phyloP scores from a whole-genome alignment of 2,797 vertebrate species.

The Antennarius maculatus region DNA sequence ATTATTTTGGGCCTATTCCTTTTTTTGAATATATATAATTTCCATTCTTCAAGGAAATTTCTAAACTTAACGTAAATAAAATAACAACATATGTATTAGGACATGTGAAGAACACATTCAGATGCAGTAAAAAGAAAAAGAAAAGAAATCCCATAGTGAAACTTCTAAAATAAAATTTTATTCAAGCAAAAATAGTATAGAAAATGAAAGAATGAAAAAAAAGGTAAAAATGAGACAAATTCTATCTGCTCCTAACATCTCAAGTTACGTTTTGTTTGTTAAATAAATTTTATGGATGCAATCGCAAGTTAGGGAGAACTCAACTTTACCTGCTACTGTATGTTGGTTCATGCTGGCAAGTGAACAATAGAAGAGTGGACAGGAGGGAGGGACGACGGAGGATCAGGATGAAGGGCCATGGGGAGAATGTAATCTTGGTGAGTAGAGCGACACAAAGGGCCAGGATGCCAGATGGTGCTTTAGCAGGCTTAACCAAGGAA shows the following conservation, averaged over 20 bases:
- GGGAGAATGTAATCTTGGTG: slow-evolving; percentile 71
- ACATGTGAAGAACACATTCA: no score
- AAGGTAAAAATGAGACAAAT: slow-evolving; percentile 38
- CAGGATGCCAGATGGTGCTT: slow-evolving; percentile 75
- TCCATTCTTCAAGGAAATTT: not conserved
- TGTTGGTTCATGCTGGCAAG: no score
- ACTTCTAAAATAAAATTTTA: no score
- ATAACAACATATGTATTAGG: not conserved
- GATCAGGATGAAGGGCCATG: slow-evolving; percentile 37
- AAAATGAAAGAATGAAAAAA: not conserved
- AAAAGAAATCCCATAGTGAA: no score
- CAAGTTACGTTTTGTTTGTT: slow-evolving; percentile 32
- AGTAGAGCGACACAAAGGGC: slow-evolving; percentile 63
- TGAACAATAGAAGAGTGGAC: slow-evolving; percentile 11
- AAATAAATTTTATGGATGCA: slow-evolving; percentile 10
- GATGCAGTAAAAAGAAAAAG: not conserved
- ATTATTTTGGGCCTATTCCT: no score
- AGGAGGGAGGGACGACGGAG: slow-evolving; percentile 28
- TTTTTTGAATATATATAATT: not conserved
- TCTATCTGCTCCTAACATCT: slow-evolving; percentile 32
- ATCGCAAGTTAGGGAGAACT: not conserved
- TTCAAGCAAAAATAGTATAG: not conserved
- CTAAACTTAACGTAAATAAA: not conserved
- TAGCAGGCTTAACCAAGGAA: slow-evolving; percentile 69
- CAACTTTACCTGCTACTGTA: no score